Conservation (phyloP, 2,888 invertebrate genomes). For the Eilema caniola region DNA sequence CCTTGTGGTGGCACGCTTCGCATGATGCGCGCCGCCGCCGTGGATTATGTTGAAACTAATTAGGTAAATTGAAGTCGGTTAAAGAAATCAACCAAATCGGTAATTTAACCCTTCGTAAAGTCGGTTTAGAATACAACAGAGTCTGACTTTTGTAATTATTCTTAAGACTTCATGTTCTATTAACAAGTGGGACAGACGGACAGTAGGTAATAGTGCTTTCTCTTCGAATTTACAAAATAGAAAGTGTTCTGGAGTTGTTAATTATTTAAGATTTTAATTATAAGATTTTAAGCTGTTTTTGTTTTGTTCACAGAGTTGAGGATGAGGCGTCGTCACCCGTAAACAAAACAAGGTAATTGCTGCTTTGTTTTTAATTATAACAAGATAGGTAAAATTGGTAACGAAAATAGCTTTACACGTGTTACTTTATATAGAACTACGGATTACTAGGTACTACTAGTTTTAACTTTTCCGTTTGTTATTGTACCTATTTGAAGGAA, state of each 20-base stretch:
- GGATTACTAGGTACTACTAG: too few species aligned
- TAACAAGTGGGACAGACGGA: slow-evolving; percentile 6
- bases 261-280: too few species aligned
- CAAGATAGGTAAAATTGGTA: not conserved
- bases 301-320: slow-evolving; percentile 76
- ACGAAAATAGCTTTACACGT: not conserved
- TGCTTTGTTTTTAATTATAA: not conserved
- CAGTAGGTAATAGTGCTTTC: slow-evolving; percentile 12
- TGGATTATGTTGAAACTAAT: too few species aligned
- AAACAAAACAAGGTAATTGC: slow-evolving; percentile 76
- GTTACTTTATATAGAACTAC: too few species aligned
- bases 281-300: slow-evolving; percentile 32
- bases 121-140: not conserved
- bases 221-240: slow-evolving; percentile 7
- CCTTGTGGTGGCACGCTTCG: too few species aligned
- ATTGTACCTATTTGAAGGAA: too few species aligned
- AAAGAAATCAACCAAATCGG: not conserved
- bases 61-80: too few species aligned
- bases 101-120: not conserved
- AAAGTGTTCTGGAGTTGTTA: slow-evolving; percentile 9
- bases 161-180: slow-evolving; percentile 11
- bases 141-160: not conserved
- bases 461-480: too few species aligned
- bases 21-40: too few species aligned
- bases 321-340: slow-evolving; percentile 79